A percentile compares a stretch with the other conserved stretches of the same genome.
These are phyloP conservation scores for Macrophya annulata DNA, from an alignment of 2,888 invertebrate genomes.

Conservation along the genomic window DNA sequence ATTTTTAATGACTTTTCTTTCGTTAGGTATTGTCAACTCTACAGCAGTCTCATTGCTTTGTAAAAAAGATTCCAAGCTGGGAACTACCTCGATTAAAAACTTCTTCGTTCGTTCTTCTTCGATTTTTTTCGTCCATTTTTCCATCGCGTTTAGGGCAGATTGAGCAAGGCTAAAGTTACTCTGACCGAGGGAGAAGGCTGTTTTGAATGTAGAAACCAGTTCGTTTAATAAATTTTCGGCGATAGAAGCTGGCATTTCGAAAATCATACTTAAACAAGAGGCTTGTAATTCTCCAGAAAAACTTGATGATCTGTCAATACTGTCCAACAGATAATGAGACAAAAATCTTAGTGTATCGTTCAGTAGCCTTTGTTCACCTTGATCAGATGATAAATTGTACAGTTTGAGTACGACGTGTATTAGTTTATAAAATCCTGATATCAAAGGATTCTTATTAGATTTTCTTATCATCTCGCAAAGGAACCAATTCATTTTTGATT, in stretches of 20 bases:
- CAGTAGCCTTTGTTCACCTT: conserved; percentile 64
- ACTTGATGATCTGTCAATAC: conserved; percentile 67
- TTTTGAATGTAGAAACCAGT: conserved; percentile 77
- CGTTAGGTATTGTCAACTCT: conserved; percentile 63
- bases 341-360: conserved; percentile 69
- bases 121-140: conserved; percentile 81
- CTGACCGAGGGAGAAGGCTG: conserved; percentile 80
- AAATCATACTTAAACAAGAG: conserved; percentile 82
- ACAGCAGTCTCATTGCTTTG: conserved; percentile 79
- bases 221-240: conserved; percentile 78
- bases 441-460: conserved; percentile 82
- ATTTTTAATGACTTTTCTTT: conserved; percentile 63
- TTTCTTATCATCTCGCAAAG: conserved; percentile 81
- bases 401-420: conserved; percentile 80
- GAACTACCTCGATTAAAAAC: conserved; percentile 81
- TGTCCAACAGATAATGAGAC: conserved; percentile 70
- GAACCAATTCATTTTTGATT: conserved; percentile 81
- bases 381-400: conserved; percentile 78
- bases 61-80: conserved; percentile 81
- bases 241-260: conserved; percentile 82
- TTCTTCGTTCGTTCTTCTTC: conserved; percentile 75
- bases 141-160: conserved; percentile 82
- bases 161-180: conserved; percentile 80
- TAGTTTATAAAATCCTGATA: conserved; percentile 87
- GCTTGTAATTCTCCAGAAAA: conserved; percentile 79